Evolutionary conservation across 2,797 vertebrate species (phyloP).

Genomic region (Pseudochaenichthys georgianus): DNA sequence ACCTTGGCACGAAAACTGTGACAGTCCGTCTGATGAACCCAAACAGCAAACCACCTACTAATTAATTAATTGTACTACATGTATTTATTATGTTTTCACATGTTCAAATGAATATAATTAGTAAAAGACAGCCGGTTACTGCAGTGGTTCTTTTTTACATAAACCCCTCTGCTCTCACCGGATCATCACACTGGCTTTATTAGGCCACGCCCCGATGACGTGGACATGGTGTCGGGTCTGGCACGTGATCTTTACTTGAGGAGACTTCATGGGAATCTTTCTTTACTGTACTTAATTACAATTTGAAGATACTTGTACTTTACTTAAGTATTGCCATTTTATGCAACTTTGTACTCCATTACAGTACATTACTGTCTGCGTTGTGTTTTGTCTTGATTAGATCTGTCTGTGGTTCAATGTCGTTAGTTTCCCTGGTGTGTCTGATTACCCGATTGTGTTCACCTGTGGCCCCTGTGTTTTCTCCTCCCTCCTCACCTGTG

Average conservation of each 20-base stretch:
- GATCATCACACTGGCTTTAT: not conserved
- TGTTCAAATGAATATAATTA: not conserved
- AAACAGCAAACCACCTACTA: not conserved
- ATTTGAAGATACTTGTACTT: too few relatives aligned
- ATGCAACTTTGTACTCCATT: too few relatives aligned
- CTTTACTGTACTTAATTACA: too few relatives aligned
- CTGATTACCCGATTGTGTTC: too few relatives aligned
- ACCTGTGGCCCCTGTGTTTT: too few relatives aligned
- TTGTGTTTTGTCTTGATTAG: too few relatives aligned
- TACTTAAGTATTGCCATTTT: too few relatives aligned
- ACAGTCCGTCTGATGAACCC: slow-evolving; percentile 5
- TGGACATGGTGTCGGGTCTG: slow-evolving; percentile 19
- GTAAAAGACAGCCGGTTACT: not conserved
- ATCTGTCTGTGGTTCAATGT: too few relatives aligned
- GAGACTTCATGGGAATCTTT: too few relatives aligned
- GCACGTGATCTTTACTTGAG: slow-evolving; percentile 52
- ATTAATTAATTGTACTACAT: not conserved
- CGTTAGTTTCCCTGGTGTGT: too few relatives aligned
- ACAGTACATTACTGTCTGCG: too few relatives aligned
- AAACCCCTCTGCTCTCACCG: not conserved
- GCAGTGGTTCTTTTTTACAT: not conserved
- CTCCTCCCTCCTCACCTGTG: too few relatives aligned
- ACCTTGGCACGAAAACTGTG: slow-evolving; percentile 49
- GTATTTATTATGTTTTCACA: not conserved
- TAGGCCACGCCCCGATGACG: slow-evolving; percentile 53